phyloP scores from a whole-genome alignment of 2,797 vertebrate species.

The Sus cebifrons region DNA sequence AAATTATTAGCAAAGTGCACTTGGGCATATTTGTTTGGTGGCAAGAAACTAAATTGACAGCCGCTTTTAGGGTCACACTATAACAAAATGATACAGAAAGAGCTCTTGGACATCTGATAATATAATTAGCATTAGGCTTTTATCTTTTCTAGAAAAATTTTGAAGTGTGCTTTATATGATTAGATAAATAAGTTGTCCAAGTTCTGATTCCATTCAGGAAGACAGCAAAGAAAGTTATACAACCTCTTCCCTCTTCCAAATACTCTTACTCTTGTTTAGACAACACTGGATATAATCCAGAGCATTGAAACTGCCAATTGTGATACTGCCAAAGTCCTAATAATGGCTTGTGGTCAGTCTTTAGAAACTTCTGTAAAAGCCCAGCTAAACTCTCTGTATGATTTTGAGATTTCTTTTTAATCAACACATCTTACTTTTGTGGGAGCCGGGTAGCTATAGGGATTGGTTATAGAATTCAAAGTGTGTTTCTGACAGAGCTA shows the following conservation, averaged over 20 bases:
- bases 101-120: background rate
- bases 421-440: background rate
- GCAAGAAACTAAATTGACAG: slow-evolving; percentile 5
- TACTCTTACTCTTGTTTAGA: slow-evolving; percentile 41
- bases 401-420: slow-evolving; percentile 62
- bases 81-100: slow-evolving; percentile 47
- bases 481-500: slow-evolving; percentile 4
- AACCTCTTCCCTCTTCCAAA: slow-evolving; percentile 37
- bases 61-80: background rate
- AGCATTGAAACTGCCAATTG: background rate
- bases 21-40: background rate
- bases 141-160: background rate
- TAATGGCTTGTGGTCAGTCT: background rate
- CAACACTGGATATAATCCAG: background rate
- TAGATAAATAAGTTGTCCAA: slow-evolving; percentile 46
- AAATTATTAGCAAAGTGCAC: slow-evolving; percentile 23
- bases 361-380: slow-evolving; percentile 23
- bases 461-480: slow-evolving; percentile 41
- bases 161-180: background rate
- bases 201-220: slow-evolving; percentile 48
- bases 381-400: background rate
- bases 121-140: background rate
- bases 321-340: background rate
- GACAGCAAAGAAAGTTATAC: slow-evolving; percentile 19
- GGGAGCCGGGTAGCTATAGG: background rate